Evolutionary conservation across 30 jellyfish, hydroid and myxozoan genomes (phyloP), one percentile per base, ranked within the genome.

Genomic region (Chironex yamaguchii): DNA sequence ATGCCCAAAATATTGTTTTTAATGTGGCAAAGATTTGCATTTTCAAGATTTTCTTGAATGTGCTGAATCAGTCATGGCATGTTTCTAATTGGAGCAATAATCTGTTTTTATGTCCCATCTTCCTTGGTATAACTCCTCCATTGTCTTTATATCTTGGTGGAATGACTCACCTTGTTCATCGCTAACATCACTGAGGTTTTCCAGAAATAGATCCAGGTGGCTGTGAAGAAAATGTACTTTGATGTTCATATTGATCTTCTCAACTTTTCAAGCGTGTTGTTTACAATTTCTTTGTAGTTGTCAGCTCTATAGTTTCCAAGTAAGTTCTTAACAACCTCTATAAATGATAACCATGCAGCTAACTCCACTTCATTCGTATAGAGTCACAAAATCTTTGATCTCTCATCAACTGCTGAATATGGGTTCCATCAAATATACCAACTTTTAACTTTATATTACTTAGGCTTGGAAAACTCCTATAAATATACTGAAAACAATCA

Each of bases 71-170:
- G 79, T 33, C 34, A 21, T 28, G 79, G 23, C 79, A 25, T 42
- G 64, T 3, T 65, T 65, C 49, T 20, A 23, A 65, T 42, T 42
- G 4, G 4, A 21, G 66, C 64, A 65, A 65, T 65, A 65, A 20
- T 65, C 79, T 65, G 63, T 21, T 36, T 25, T 65, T 36, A 65
- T 65, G 49, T 65, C 4, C 79, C 79, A 65, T 25, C 79, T 9
- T 21, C 79, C 64, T 20, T 2, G 79, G 79, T 21, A 65, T 36
- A 33, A 3, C 34, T 33, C 49, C 49, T 65, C 48, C 22, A 28
- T 65, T 36, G 23, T 32, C 69, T 52, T 52, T 29, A 52, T 52
- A 32, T 52, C 69, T 32, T 52, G 69, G 27, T 52, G 6, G 6
- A 52, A 52, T 52, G 23, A 32, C 27, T 52, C 6, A 4, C 6